Percentiles rank a stretch among this genome's conserved stretches.
phyloP scores from a whole-genome alignment of 2,797 vertebrate species.

The Sebastes vulpes region DNA sequence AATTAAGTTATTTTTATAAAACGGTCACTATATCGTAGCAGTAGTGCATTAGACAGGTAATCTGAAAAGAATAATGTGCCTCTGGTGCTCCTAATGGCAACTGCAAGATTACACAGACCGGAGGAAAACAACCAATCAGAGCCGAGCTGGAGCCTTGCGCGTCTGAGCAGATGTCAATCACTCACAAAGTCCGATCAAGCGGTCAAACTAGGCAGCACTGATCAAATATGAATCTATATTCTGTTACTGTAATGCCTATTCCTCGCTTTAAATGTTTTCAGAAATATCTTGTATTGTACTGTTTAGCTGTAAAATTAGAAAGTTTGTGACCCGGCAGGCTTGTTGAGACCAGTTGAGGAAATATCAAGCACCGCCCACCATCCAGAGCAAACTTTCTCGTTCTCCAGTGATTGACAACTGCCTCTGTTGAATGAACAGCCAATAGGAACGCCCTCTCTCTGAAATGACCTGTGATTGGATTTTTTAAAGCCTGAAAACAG shows the following conservation, averaged over 20 bases:
- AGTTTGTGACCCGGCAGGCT: too few relatives aligned
- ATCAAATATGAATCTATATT: not conserved
- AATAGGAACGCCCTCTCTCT: too few relatives aligned
- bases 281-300: not conserved
- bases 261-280: not conserved
- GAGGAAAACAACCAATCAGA: not conserved
- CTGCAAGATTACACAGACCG: not conserved
- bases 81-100: not conserved
- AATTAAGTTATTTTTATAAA: too few relatives aligned
- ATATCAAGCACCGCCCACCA: not conserved
- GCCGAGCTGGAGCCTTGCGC: not conserved
- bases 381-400: not conserved
- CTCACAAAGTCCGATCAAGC: too few relatives aligned
- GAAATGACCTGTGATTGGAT: not conserved
- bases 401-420: too few relatives aligned
- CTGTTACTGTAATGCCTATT: not conserved
- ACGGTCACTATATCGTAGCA: too few relatives aligned
- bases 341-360: not conserved
- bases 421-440: too few relatives aligned
- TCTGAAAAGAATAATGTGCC: too few relatives aligned
- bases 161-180: too few relatives aligned
- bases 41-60: too few relatives aligned
- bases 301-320: too few relatives aligned
- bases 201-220: too few relatives aligned
- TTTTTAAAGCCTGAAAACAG: not conserved